A percentile compares a stretch with the other conserved stretches of the same genome.
These are phyloP conservation scores for Anoplopoma fimbria DNA, from an alignment of 2,113 vertebrate genomes.

Conservation along the genomic window DNA sequence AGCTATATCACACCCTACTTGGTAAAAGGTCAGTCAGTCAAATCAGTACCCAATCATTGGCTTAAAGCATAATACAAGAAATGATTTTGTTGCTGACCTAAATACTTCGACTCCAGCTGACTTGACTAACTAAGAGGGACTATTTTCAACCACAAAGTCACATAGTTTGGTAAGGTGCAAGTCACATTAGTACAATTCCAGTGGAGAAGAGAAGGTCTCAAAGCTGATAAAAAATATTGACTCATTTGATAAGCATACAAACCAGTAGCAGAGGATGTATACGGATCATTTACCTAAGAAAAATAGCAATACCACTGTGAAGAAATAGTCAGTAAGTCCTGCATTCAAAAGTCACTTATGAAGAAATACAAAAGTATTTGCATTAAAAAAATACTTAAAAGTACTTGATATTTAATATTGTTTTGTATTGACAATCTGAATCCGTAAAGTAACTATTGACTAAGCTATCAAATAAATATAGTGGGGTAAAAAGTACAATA, in stretches of 20 bases:
- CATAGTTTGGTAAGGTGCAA: background rate
- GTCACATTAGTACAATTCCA: background rate
- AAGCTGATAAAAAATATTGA: background rate
- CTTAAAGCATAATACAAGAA: background rate
- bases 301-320: background rate
- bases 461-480: background rate
- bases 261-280: background rate
- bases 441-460: background rate
- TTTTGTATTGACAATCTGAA: background rate
- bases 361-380: background rate
- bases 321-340: background rate
- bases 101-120: background rate
- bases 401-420: background rate
- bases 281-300: background rate
- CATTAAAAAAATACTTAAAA: background rate
- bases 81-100: slow-evolving; percentile 5
- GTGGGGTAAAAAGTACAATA: background rate
- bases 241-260: background rate
- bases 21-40: background rate
- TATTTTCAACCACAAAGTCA: background rate
- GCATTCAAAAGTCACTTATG: background rate
- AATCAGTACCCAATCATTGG: background rate
- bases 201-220: background rate
- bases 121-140: background rate
- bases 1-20: background rate